phyloP scores from a whole-genome alignment of 2,797 vertebrate genomes.

The Oreochromis mossambicus region DNA sequence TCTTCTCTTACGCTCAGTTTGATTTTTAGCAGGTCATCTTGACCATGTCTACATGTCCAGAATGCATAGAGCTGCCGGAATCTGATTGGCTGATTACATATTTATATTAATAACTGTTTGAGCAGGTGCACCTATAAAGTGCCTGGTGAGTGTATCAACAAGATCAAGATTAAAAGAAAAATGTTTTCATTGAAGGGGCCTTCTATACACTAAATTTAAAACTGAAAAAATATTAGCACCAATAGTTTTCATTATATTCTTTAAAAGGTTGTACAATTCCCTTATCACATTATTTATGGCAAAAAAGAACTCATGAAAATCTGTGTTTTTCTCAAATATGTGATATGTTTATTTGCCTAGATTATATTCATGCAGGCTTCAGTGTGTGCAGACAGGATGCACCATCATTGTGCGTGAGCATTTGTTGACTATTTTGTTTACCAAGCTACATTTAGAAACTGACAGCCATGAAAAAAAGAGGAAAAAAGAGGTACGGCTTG shows the following conservation, averaged over 20 bases:
- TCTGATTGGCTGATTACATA: neutral
- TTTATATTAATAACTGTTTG: neutral
- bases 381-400: neutral
- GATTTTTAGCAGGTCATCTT: neutral
- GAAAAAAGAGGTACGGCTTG: neutral
- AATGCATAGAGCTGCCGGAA: neutral
- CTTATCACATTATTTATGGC: neutral
- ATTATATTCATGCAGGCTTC: neutral
- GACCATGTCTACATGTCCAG: neutral
- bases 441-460: neutral
- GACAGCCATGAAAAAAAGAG: neutral
- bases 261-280: neutral
- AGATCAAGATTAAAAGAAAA: neutral
- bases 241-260: neutral
- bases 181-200: neutral
- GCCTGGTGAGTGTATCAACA: neutral
- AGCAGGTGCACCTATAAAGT: neutral
- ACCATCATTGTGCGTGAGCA: neutral
- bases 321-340: neutral
- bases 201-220: accelerated
- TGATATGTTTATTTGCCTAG: neutral
- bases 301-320: neutral
- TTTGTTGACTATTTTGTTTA: constrained; percentile 3
- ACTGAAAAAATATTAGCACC: neutral
- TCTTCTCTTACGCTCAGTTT: accelerated